Percentiles rank a stretch among this genome's conserved stretches.
phyloP scores from a whole-genome alignment of 1,140 invertebrate genomes.

The Lepidotrigona ventralis region DNA sequence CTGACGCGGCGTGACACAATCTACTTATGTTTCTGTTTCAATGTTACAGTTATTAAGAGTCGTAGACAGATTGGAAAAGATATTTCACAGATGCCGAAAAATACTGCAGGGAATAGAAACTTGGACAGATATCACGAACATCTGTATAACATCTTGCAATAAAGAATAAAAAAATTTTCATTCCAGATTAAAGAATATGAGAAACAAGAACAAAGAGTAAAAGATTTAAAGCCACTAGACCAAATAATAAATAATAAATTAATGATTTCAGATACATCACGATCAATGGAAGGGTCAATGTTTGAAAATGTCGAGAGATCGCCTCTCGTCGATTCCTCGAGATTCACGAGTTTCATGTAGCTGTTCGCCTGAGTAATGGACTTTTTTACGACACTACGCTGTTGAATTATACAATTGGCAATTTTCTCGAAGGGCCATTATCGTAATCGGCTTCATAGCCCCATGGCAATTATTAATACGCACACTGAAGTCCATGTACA shows the following conservation, averaged over 20 bases:
- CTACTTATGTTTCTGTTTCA: neutral
- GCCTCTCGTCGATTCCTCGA: no score
- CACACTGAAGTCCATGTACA: conserved; percentile 28
- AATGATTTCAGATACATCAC: neutral
- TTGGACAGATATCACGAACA: neutral
- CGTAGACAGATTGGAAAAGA: neutral
- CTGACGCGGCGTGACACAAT: neutral
- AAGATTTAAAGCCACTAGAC: neutral
- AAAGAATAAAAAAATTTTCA: no score
- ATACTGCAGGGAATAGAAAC: neutral
- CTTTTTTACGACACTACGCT: neutral
- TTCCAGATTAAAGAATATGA: no score
- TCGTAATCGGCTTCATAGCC: conserved; percentile 24
- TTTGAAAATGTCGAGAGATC: neutral
- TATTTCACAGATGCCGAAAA: neutral
- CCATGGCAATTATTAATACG: conserved; percentile 34
- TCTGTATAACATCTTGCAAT: no score
- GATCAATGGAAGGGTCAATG: no score
- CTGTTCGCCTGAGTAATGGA: neutral
- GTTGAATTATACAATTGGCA: neutral
- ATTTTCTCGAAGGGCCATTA: conserved; percentile 10
- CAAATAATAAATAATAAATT: no score
- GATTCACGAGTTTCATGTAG: no score
- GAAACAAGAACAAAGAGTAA: no score
- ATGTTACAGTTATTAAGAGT: neutral